These are phyloP conservation scores for Homalodisca vitripennis DNA, from an alignment of 1,140 invertebrate genomes.

Conservation along the genomic window DNA sequence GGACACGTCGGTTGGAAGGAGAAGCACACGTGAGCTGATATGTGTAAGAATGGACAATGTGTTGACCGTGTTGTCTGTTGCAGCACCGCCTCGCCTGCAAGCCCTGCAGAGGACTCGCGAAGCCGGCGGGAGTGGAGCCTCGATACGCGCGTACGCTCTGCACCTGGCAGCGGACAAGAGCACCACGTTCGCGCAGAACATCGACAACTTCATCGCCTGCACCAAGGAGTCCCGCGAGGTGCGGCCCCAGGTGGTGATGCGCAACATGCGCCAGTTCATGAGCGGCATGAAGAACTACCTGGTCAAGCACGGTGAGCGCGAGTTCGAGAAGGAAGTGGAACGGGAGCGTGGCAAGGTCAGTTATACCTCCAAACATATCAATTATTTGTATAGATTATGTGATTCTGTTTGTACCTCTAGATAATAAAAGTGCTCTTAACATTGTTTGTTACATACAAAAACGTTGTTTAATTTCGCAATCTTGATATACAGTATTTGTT, in stretches of 20 bases:
- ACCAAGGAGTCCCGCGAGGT: conserved; percentile 87
- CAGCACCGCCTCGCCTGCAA: conserved; percentile 69
- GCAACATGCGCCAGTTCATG: conserved; percentile 96
- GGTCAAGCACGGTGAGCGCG: conserved; percentile 89
- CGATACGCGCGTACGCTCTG: conserved; percentile 71
- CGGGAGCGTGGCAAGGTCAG: conserved; percentile 76
- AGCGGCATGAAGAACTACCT: conserved; percentile 97
- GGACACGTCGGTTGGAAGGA: too few relatives aligned
- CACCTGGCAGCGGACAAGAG: conserved; percentile 80
- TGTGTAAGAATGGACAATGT: too few relatives aligned
- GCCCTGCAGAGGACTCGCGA: conserved; percentile 62
- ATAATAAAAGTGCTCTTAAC: too few relatives aligned
- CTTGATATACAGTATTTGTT: too few relatives aligned
- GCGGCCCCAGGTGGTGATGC: conserved; percentile 85
- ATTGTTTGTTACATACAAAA: too few relatives aligned
- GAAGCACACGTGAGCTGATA: too few relatives aligned
- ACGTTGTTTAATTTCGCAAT: too few relatives aligned
- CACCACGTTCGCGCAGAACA: conserved; percentile 86
- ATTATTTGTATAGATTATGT: too few relatives aligned
- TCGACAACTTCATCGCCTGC: conserved; percentile 93
- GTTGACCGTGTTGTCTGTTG: too few relatives aligned
- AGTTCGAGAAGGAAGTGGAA: conserved; percentile 88
- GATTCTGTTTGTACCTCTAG: too few relatives aligned
- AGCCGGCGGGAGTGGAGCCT: conserved; percentile 59
- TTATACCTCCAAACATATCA: conserved; percentile 24